Evolutionary conservation across 2,888 invertebrate species (phyloP).

Genomic region (Eustalomyia histrio): DNA sequence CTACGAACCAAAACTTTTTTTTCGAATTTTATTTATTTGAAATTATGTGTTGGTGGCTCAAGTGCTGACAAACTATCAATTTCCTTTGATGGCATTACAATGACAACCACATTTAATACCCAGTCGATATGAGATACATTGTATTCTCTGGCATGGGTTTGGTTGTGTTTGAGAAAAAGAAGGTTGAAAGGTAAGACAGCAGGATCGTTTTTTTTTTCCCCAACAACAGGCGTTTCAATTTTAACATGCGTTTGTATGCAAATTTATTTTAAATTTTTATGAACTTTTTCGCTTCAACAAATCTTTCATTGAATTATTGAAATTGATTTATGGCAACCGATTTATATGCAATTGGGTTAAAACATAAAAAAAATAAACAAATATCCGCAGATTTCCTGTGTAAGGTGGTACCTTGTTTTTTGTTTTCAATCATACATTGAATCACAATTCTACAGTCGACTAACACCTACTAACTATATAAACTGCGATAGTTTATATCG

Average conservation of each 20-base stretch:
- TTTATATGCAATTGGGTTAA: constrained; percentile 52
- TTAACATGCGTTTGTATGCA: constrained; percentile 59
- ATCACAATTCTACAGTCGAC: background rate
- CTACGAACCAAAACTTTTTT: constrained; percentile 9
- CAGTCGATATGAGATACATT: constrained; percentile 12
- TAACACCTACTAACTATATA: too few relatives aligned
- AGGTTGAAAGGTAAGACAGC: constrained; percentile 41
- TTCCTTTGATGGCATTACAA: constrained; percentile 61
- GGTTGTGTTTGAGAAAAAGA: constrained; percentile 13
- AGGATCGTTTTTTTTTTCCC: constrained; percentile 36
- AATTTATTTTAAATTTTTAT: constrained; percentile 33
- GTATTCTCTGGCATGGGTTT: background rate
- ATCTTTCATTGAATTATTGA: constrained; percentile 47
- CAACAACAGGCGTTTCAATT: constrained; percentile 41
- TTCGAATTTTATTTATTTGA: background rate
- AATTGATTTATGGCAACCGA: constrained; percentile 55
- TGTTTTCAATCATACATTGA: background rate
- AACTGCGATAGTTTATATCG: too few relatives aligned
- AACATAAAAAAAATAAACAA: constrained; percentile 12
- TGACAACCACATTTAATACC: constrained; percentile 56
- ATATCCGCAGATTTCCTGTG: constrained; percentile 33
- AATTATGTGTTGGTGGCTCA: constrained; percentile 44
- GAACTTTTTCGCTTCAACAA: constrained; percentile 51
- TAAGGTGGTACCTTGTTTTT: constrained; percentile 19
- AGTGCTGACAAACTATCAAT: constrained; percentile 55